These are phyloP conservation scores for Anthophora plumipes DNA, from an alignment of 2,888 invertebrate species.

Conservation along the genomic window DNA sequence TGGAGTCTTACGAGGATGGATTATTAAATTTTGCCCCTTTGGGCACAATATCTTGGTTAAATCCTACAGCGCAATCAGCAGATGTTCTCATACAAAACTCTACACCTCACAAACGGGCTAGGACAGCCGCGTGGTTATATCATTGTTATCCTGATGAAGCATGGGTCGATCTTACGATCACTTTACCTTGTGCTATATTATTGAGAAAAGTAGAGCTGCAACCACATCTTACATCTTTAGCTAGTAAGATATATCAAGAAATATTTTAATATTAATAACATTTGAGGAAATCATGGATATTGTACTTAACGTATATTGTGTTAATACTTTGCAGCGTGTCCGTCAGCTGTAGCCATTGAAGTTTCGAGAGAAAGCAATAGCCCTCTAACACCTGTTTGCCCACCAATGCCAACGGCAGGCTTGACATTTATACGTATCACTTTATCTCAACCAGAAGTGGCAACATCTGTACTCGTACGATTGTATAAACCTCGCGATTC, in stretches of 20 bases:
- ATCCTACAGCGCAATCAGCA: slow-evolving; percentile 94
- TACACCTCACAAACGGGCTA: slow-evolving; percentile 92
- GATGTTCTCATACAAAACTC: slow-evolving; percentile 94
- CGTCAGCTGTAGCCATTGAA: slow-evolving; percentile 95
- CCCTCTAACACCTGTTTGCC: slow-evolving; percentile 92
- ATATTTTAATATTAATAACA: neutral
- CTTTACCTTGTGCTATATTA: slow-evolving; percentile 94
- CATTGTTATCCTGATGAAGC: slow-evolving; percentile 96
- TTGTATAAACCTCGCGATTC: slow-evolving; percentile 95
- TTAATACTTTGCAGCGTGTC: slow-evolving; percentile 88
- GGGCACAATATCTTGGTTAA: slow-evolving; percentile 91
- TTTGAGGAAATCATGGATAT: too few relatives aligned
- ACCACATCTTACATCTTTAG: slow-evolving; percentile 93
- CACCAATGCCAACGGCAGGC: slow-evolving; percentile 94
- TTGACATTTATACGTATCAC: slow-evolving; percentile 94
- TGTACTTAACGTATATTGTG: neutral
- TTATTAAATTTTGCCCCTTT: slow-evolving; percentile 96
- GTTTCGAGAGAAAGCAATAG: slow-evolving; percentile 92
- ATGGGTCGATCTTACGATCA: slow-evolving; percentile 94
- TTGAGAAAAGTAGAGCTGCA: slow-evolving; percentile 95
- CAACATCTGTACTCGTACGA: slow-evolving; percentile 91
- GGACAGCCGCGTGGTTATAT: slow-evolving; percentile 97
- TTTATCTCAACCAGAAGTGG: slow-evolving; percentile 93
- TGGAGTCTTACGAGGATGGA: slow-evolving; percentile 89
- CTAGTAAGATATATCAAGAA: slow-evolving; percentile 85